Conservation (phyloP, 2,797 vertebrate species). For the Austrolebias charrua region DNA sequence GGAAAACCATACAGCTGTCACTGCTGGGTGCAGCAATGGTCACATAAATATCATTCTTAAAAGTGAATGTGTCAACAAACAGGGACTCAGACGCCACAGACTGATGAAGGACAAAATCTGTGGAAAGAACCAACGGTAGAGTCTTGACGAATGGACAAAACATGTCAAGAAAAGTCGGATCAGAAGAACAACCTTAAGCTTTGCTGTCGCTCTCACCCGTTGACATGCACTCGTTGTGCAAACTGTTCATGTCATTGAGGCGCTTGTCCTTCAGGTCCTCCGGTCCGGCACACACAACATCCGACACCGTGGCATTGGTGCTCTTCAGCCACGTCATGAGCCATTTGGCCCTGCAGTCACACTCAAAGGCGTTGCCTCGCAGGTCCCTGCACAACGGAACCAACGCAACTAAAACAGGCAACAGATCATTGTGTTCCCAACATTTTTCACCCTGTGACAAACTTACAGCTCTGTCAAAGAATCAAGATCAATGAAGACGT, state of each 20-base stretch:
- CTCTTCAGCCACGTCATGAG: conserved; percentile 95
- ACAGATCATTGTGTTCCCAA: not conserved
- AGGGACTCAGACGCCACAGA: conserved; percentile 90
- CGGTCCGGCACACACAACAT: conserved; percentile 90
- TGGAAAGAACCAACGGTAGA: conserved; percentile 11
- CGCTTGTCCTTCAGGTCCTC: conserved; percentile 94
- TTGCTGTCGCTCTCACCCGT: conserved; percentile 80
- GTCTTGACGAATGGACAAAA: not conserved
- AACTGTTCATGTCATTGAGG: conserved; percentile 91
- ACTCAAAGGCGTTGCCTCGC: conserved; percentile 95
- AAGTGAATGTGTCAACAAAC: conserved; percentile 93
- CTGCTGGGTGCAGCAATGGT: conserved; percentile 93
- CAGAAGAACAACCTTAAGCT: not conserved
- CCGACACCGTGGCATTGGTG: conserved; percentile 96
- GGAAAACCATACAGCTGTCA: conserved; percentile 96
- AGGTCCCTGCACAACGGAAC: conserved; percentile 83
- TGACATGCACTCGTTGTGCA: conserved; percentile 92
- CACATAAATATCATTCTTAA: conserved; percentile 96
- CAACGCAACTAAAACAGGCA: not conserved
- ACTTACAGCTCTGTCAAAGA: conserved; percentile 98
- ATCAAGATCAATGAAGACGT: conserved; percentile 94
- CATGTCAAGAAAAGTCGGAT: not conserved
- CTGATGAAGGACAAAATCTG: conserved; percentile 96
- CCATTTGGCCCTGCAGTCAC: conserved; percentile 98
- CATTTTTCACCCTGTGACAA: conserved; percentile 18